Evolutionary conservation across 2,797 vertebrate genomes (phyloP), one percentile per base, ranked within the genome.

Genomic region (Syngnathus acus): DNA sequence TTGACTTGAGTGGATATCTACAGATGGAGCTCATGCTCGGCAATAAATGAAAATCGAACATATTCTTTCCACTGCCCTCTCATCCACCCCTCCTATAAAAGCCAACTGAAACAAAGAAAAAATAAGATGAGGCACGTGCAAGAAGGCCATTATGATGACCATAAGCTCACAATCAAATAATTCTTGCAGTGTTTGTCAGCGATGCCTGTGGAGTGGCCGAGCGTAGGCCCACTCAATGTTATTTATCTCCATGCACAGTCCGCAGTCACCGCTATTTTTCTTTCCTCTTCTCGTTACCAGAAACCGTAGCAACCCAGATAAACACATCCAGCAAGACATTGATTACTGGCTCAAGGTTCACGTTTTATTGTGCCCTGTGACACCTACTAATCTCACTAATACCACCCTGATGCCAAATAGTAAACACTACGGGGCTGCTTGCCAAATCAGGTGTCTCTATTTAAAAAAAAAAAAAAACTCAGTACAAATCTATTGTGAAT

Each of bases 311-410:
- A 77, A 75, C 74, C 81, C 77, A 79, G 70, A 72, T 55, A 74
- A 78, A 81, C 69, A 66, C 63, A 69, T 55, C 57, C 62, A 68
- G 73, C 80, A 76, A 78, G 75, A 54, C 65, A 88, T 84, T 72
- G 85, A 89, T 82, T 82, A 70, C 76, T 83, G 82, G 85, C 85
- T 84, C 65, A 66, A 64, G 73, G 76, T 84, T 77, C 77, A 67
- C 74, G 78, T 85, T 83, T 87, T 76, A 71, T 72, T 72, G 60
- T 75, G 77, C 78, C 73, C 78, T 76, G 75, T 81, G 82, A 87
- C 86, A 86, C 78, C 78, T 78, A 78, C 70, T 85, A 78, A 87
- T 88, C 85, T 83, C 73, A 48, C 74, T 86, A 88, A 86, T 82
- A 79, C 83, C 77, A 77, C 70, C 78, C 78, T 83, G 77, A 85